phyloP scores from a whole-genome alignment of 2,113 vertebrate genomes.

The Stegastes partitus region DNA sequence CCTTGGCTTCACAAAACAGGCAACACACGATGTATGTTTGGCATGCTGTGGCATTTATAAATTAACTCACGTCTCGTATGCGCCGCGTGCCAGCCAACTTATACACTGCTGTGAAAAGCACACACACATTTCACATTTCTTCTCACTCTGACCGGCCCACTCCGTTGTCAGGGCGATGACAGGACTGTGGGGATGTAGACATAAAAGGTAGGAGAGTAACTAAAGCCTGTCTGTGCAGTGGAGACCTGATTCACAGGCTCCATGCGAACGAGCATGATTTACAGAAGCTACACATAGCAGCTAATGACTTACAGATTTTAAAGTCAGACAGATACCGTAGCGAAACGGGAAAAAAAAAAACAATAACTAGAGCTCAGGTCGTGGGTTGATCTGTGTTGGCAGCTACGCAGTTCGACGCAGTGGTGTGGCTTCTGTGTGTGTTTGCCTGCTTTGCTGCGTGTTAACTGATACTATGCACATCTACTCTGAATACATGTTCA shows the following conservation, averaged over 20 bases:
- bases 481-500: constrained; percentile 25
- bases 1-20: constrained; percentile 21
- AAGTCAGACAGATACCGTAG: constrained; percentile 2
- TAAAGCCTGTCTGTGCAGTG: constrained; percentile 24
- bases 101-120: constrained; percentile 16
- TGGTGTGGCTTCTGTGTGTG: neutral
- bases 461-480: constrained; percentile 1
- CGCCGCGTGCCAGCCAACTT: constrained; percentile 26
- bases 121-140: constrained; percentile 40
- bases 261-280: constrained; percentile 22
- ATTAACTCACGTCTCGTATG: constrained; percentile 39
- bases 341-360: constrained; percentile 1
- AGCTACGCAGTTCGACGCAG: neutral
- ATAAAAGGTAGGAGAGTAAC: constrained; percentile 33
- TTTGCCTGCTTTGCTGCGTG: neutral
- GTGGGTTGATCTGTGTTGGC: constrained; percentile 14
- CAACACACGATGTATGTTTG: constrained; percentile 39
- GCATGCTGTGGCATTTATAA: constrained; percentile 45
- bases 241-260: constrained; percentile 35
- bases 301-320: constrained; percentile 41
- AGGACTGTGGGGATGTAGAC: constrained; percentile 35
- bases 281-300: constrained; percentile 23
- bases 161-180: constrained; percentile 38
- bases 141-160: constrained; percentile 51
- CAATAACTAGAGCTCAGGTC: neutral